phyloP scores from a whole-genome alignment of 2,797 vertebrate species.

The Triplophysa yarkandensis region DNA sequence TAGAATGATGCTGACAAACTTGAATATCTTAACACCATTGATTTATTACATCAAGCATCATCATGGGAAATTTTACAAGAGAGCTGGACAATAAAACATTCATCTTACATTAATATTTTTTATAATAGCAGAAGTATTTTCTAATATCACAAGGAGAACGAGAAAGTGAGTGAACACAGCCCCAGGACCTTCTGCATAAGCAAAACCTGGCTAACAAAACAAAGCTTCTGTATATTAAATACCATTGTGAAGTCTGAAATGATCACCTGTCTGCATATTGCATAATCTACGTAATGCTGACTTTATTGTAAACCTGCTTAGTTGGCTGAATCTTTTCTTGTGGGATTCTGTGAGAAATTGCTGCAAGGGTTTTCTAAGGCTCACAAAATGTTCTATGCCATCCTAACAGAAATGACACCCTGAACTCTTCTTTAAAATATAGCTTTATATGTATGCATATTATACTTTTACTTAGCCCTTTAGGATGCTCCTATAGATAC shows the following conservation, averaged over 20 bases:
- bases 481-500: too few relatives aligned
- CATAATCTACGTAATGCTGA: slow-evolving; percentile 66
- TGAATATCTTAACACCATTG: slow-evolving; percentile 71
- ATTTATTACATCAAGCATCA: slow-evolving; percentile 67
- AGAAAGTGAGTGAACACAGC: not conserved
- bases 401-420: not conserved
- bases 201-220: slow-evolving; percentile 8
- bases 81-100: not conserved
- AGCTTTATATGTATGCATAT: too few relatives aligned
- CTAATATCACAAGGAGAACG: not conserved
- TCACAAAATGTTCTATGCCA: slow-evolving; percentile 58
- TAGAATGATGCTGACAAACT: slow-evolving; percentile 64
- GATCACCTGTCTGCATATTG: slow-evolving; percentile 46
- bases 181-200: not conserved
- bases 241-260: slow-evolving; percentile 57
- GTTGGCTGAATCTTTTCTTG: slow-evolving; percentile 12
- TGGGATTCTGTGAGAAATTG: slow-evolving; percentile 35
- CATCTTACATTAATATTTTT: not conserved
- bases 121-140: not conserved
- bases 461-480: too few relatives aligned
- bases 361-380: slow-evolving; percentile 29
- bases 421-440: not conserved
- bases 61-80: not conserved
- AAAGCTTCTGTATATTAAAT: slow-evolving; percentile 66
- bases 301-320: slow-evolving; percentile 65